These are phyloP conservation scores for Equus quagga DNA, from an alignment of 2,113 vertebrate species.

Conservation along the genomic window DNA sequence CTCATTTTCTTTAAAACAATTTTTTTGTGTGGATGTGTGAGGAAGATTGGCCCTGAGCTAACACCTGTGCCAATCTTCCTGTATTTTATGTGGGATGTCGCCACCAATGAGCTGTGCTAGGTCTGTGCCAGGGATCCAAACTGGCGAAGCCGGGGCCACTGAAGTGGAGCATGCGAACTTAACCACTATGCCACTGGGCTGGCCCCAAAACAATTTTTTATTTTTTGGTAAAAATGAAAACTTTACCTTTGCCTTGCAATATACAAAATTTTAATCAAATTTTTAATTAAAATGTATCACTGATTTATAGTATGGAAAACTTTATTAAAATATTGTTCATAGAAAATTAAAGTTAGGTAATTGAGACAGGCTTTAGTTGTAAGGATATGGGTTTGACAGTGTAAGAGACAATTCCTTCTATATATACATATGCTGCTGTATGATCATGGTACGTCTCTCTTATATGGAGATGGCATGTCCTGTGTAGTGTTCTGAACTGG, in stretches of 20 bases:
- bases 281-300: neutral
- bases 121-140: too few relatives aligned
- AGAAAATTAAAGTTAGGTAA: neutral
- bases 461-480: accelerated
- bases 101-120: too few relatives aligned
- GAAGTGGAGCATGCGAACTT: too few relatives aligned
- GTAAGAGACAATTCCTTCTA: neutral
- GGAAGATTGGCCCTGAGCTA: too few relatives aligned
- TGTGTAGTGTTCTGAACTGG: neutral
- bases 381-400: neutral
- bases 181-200: too few relatives aligned
- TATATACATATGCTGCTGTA: neutral
- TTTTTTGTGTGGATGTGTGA: too few relatives aligned
- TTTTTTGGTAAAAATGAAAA: conserved; percentile 30
- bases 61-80: too few relatives aligned
- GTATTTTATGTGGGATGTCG: too few relatives aligned
- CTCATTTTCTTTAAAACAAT: neutral
- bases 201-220: neutral
- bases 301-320: neutral
- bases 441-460: neutral
- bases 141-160: too few relatives aligned
- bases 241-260: neutral
- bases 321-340: neutral
- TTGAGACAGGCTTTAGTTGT: neutral
- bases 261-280: neutral